A percentile compares a stretch with the other conserved stretches of the same genome.
phyloP scores from a whole-genome alignment of 2,797 vertebrate genomes.

The Natrix natrix region DNA sequence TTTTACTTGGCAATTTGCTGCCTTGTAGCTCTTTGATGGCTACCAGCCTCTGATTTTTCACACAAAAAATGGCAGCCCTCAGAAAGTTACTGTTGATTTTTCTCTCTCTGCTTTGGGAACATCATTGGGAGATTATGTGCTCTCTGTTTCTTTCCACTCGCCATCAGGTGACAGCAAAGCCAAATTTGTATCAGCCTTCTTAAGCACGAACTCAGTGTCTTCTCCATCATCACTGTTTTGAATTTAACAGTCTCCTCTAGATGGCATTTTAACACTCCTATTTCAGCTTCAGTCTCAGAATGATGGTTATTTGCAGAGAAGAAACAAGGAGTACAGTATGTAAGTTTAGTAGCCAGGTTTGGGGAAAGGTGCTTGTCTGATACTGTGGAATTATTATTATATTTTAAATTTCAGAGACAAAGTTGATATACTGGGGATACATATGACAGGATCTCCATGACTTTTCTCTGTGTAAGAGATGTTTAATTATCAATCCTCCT shows the following conservation, averaged over 20 bases:
- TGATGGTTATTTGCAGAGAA: not conserved
- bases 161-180: not conserved
- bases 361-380: not conserved
- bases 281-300: not conserved
- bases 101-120: constrained; percentile 9
- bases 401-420: not conserved
- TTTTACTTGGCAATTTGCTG: constrained; percentile 14
- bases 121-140: not conserved
- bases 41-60: constrained; percentile 16
- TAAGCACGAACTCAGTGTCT: not conserved
- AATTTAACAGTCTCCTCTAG: not conserved
- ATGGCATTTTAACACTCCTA: not conserved
- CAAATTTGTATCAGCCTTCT: not conserved
- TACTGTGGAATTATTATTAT: not conserved
- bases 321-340: not conserved
- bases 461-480: not conserved
- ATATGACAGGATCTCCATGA: not conserved
- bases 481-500: not conserved
- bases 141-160: constrained; percentile 33
- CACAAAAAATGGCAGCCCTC: constrained; percentile 15
- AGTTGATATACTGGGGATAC: not conserved
- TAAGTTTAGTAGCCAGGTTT: not conserved
- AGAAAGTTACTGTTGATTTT: constrained; percentile 35
- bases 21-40: not conserved
- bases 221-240: not conserved